phyloP scores from a whole-genome alignment of 1,140 invertebrate genomes.

The Cotesia glomerata region DNA sequence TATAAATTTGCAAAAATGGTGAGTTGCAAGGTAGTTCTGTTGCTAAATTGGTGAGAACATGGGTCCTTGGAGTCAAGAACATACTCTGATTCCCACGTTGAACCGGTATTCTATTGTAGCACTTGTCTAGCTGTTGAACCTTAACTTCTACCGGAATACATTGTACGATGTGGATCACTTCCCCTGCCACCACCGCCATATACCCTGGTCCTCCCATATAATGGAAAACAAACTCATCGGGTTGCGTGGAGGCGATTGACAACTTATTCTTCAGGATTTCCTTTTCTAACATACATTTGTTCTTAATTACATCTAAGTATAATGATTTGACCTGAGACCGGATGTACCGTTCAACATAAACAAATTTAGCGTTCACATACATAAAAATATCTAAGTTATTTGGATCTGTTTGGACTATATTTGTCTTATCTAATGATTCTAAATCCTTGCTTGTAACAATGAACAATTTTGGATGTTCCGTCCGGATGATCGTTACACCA shows the following conservation, averaged over 20 bases:
- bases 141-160: slow-evolving; percentile 27
- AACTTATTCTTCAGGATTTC: too few relatives aligned
- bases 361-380: slow-evolving; percentile 32
- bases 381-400: slow-evolving; percentile 33
- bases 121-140: slow-evolving; percentile 14
- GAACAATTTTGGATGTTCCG: slow-evolving; percentile 38
- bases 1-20: slow-evolving; percentile 22
- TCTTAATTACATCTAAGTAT: slow-evolving; percentile 13
- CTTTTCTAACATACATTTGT: slow-evolving; percentile 17
- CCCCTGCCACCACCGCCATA: slow-evolving; percentile 25
- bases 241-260: too few relatives aligned
- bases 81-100: not conserved
- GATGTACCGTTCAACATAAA: slow-evolving; percentile 24
- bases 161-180: slow-evolving; percentile 26
- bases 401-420: slow-evolving; percentile 4
- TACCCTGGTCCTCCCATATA: slow-evolving; percentile 29
- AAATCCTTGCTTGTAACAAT: slow-evolving; percentile 30
- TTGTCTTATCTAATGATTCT: slow-evolving; percentile 23
- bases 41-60: slow-evolving; percentile 23
- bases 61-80: slow-evolving; percentile 29
- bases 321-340: slow-evolving; percentile 9
- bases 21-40: slow-evolving; percentile 22
- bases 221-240: slow-evolving; percentile 4
- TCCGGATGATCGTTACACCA: slow-evolving; percentile 20
- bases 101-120: slow-evolving; percentile 32